These are phyloP conservation scores for Centropyge bicolor DNA, from an alignment of 2,797 vertebrate genomes.

Conservation along the genomic window DNA sequence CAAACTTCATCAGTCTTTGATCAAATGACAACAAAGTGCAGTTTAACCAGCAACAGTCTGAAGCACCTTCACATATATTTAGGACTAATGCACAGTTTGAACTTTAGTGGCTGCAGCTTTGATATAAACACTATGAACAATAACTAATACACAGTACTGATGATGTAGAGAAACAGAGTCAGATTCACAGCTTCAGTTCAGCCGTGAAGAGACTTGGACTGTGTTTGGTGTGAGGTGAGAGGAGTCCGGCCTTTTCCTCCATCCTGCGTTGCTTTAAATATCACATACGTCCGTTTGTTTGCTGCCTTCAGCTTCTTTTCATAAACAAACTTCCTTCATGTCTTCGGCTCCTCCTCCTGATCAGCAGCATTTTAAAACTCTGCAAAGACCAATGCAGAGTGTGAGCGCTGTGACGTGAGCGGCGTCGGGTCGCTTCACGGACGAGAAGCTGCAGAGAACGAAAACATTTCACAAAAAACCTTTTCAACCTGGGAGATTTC, in stretches of 20 bases:
- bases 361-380: slow-evolving; percentile 73
- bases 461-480: slow-evolving; percentile 66
- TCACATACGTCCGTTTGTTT: neutral
- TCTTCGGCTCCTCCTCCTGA: neutral
- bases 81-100: neutral
- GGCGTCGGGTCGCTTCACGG: slow-evolving; percentile 85
- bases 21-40: neutral
- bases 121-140: neutral
- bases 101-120: neutral
- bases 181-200: too few species aligned
- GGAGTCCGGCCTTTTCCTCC: neutral
- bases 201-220: too few species aligned
- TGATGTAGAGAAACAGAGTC: neutral
- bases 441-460: slow-evolving; percentile 70
- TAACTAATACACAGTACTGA: neutral
- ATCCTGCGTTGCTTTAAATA: neutral
- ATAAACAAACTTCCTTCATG: too few species aligned
- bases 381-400: slow-evolving; percentile 83
- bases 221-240: neutral
- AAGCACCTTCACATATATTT: neutral
- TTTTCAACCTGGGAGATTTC: slow-evolving; percentile 94
- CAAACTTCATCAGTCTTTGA: neutral
- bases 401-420: slow-evolving; percentile 84
- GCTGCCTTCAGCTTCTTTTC: too few species aligned
- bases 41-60: neutral